These are phyloP conservation scores for Hypotaenidia philippensis DNA, from an alignment of 2,797 vertebrate genomes.

Conservation along the genomic window DNA sequence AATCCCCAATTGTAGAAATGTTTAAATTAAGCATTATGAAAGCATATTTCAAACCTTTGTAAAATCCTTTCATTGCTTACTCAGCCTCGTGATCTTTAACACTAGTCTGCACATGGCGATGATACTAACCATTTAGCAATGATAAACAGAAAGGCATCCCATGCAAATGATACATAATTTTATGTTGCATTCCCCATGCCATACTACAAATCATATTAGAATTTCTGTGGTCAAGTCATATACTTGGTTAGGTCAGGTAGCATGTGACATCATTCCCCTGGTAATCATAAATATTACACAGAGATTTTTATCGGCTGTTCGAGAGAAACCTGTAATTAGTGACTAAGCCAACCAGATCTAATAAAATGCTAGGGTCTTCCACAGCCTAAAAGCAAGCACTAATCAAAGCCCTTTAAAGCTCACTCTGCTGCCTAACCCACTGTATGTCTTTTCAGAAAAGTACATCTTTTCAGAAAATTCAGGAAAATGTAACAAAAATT, in stretches of 20 bases:
- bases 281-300: constrained; percentile 32
- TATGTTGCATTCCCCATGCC: not conserved
- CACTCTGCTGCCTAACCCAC: not conserved
- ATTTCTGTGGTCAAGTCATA: constrained; percentile 28
- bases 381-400: not conserved
- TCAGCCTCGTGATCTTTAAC: not conserved
- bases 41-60: not conserved
- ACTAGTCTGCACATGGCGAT: not conserved
- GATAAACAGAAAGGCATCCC: constrained; percentile 18
- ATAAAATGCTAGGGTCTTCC: not conserved
- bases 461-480: not conserved
- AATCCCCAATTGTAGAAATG: not conserved
- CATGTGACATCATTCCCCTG: not conserved
- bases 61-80: not conserved
- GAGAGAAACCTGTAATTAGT: constrained; percentile 33
- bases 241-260: not conserved
- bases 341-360: constrained; percentile 17
- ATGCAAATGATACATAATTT: constrained; percentile 44
- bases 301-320: constrained; percentile 1
- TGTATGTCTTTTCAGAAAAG: not conserved
- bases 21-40: not conserved
- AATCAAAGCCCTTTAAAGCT: not conserved
- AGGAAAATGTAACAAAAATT: not conserved
- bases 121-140: not conserved
- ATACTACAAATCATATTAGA: not conserved